Base-by-base conservation (phyloP, 2,797 vertebrate species). In the Gobio occitaniae region DNA sequence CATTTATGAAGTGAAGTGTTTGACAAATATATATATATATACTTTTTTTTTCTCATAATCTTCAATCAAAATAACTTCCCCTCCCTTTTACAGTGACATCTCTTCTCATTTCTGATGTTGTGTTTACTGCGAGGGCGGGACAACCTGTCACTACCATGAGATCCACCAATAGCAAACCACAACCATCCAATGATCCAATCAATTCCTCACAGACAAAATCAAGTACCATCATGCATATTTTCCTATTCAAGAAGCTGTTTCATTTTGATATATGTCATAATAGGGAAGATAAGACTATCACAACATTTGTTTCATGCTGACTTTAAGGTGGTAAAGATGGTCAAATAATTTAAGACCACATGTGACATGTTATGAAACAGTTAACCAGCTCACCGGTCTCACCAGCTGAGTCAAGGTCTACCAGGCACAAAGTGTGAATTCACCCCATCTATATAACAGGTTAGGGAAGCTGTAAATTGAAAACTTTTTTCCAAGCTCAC, bases 401-500 rank as follows among this genome's bases (percentile, higher is more conserved):
- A 54, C 25, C 25, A n/a, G 63, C 48, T 36, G 11, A 80, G 44
- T 19, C 11, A 47, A 61, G 29, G 5, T 63, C 59, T 41, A 16
- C 36, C 54, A 44, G 13, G 29, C 19, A 56, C 19, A 56, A 41
- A n/a, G 19, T 38, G 52, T 76, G 3, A 76, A 16, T 54, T 13
- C 2, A 21, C 13, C 29, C 16, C 10, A 54, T 21, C 29, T 38
- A 13, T 75, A n/a, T 13, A 16, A 29, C 44, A 75, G 25, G 50
- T 36, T 66, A 66, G 5, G 68, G 5, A 70, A 70, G 38, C 4
- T 0, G 2, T 78, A 56, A 41, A 32, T 13, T 44, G 2, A 78
- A 78, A 38, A 11, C 90, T 93, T 92, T 94, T 93, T 54, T 80
- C 15, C 3, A n/a, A 11, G 69, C 29, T 65, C 21, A 72, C 29